Evolutionary conservation across 2,113 vertebrate genomes (phyloP).

Genomic region (Benitochromis conjunctus): DNA sequence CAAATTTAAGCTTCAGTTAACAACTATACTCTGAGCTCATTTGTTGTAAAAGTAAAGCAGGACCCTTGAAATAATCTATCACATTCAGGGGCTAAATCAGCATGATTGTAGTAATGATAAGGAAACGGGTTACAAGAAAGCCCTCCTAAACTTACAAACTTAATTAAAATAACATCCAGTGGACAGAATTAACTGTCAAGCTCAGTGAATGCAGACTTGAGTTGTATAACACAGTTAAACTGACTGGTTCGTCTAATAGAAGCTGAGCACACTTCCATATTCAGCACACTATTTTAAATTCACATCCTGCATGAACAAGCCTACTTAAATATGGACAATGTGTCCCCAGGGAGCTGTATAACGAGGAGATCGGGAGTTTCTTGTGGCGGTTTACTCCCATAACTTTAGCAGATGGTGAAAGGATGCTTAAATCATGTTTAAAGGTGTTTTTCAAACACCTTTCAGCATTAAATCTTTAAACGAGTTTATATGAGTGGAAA

Average conservation of each 20-base stretch:
- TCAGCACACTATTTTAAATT: constrained; percentile 12
- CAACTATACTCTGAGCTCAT: neutral
- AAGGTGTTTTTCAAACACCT: neutral
- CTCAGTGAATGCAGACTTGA: neutral
- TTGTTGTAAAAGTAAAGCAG: neutral
- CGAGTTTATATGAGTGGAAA: neutral
- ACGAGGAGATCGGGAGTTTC: neutral
- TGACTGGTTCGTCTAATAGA: neutral
- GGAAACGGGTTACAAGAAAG: neutral
- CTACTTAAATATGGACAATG: constrained; percentile 27
- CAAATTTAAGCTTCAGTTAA: neutral
- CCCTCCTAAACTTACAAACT: neutral
- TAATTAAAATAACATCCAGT: neutral
- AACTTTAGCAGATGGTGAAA: neutral
- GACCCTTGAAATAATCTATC: neutral
- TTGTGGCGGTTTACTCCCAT: neutral
- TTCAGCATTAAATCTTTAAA: neutral
- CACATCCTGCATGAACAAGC: constrained; percentile 1
- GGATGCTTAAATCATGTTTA: neutral
- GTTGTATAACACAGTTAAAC: neutral
- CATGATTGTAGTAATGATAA: neutral
- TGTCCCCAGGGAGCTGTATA: neutral
- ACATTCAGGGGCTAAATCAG: neutral
- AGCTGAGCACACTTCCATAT: neutral
- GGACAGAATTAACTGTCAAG: neutral